A percentile compares a stretch with the other conserved stretches of the same genome.
These are phyloP conservation scores for Hirtodrosophila confusa DNA, from an alignment of 2,888 invertebrate species.

Conservation along the genomic window DNA sequence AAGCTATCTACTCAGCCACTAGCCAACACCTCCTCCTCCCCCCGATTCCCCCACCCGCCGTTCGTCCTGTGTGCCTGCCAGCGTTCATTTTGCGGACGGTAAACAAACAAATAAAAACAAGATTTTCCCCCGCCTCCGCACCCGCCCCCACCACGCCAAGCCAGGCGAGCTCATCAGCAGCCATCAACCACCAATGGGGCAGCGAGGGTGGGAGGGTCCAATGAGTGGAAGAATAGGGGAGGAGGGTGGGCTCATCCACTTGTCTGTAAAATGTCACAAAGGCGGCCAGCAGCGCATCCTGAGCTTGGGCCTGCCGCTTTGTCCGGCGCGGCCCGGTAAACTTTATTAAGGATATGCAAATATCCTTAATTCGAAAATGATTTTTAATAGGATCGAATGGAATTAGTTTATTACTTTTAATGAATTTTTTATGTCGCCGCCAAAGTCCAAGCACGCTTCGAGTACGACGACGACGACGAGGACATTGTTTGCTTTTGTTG, in stretches of 20 bases:
- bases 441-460: slow-evolving; percentile 26
- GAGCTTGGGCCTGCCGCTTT: slow-evolving; percentile 6
- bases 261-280: slow-evolving; percentile 77
- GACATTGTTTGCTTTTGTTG: slow-evolving; percentile 49
- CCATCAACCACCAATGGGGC: slow-evolving; percentile 64
- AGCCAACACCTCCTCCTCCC: background rate
- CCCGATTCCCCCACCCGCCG: background rate
- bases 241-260: slow-evolving; percentile 62
- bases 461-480: slow-evolving; percentile 5
- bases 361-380: slow-evolving; percentile 84
- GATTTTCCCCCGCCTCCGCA: slow-evolving; percentile 52
- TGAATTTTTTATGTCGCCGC: slow-evolving; percentile 83
- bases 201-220: background rate
- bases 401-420: slow-evolving; percentile 84
- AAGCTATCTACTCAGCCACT: slow-evolving; percentile 35
- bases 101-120: slow-evolving; percentile 79
- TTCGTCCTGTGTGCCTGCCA: slow-evolving; percentile 24
- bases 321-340: slow-evolving; percentile 55
- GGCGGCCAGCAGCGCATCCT: slow-evolving; percentile 23
- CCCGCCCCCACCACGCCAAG: background rate
- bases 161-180: slow-evolving; percentile 61
- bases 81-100: slow-evolving; percentile 78
- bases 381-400: slow-evolving; percentile 84
- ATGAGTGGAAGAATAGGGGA: slow-evolving; percentile 20
- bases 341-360: slow-evolving; percentile 84